Base-by-base conservation (phyloP, 2,888 invertebrate species). In the Glomeris marginata region DNA sequence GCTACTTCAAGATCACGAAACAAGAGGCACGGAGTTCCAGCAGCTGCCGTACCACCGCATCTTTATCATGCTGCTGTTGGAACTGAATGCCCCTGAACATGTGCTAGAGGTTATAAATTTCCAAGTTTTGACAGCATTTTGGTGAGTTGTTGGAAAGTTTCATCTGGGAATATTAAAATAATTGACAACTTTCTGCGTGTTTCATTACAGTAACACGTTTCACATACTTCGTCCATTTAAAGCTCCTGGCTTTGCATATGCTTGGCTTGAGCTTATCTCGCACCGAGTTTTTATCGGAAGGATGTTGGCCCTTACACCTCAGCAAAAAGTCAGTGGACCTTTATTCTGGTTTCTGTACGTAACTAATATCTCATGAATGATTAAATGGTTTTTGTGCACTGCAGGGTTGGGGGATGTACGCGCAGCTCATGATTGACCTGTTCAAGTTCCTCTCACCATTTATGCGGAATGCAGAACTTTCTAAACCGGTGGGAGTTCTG, bases 391-490 rank as follows among this genome's bases (percentile, higher is more conserved):
- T 38, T 11, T n/a, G 20, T 40, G 41, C 51, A 56, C 63, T 59
- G 5, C 68, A 77, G 75, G 88, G 90, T 56, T 95, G 95, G 94
- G 84, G 86, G 41, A 85, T 97, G 77, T 99, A 95, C 68, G 90
- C 95, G 0, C 94, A 95, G 64, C 74, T 99, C 52, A 72, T 99
- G 53, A 82, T 92, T 59, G 95, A 94, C 69, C 74, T 98, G 54
- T 94, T 99, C 72, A 92, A 88, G 66, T 97, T 92, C 70, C 74
- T 98, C 58, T 85, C 94, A 41, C 98, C 98, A 15, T 98, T 94
- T 73, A 73, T 99, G 57, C 77, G 97, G 49, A 98, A 97, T 70
- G 94, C 97, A 0, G 94, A 95, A 63, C 74, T 99, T 28, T 87
- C 91, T 3, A 84, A 91, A 59, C 88, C 95, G 0, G 88, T 97